These are phyloP conservation scores for Kuschelorhynchus macadamiae DNA, from an alignment of 2,888 invertebrate genomes.

Conservation along the genomic window DNA sequence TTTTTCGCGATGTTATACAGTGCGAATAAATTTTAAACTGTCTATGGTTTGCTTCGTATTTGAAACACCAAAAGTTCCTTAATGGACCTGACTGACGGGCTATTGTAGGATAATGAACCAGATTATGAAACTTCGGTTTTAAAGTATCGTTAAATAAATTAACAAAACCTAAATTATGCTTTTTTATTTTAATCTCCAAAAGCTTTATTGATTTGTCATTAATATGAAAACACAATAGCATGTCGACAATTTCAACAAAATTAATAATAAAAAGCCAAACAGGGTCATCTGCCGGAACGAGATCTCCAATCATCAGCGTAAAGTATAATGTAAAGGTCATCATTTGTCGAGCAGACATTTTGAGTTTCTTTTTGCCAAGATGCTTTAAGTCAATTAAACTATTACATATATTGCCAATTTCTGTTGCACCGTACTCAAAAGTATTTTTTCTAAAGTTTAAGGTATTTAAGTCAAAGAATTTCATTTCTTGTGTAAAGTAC, in stretches of 20 bases:
- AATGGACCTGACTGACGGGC: slow-evolving; percentile 36
- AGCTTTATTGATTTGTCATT: slow-evolving; percentile 21
- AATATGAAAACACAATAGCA: slow-evolving; percentile 45
- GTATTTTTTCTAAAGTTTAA: slow-evolving; percentile 53
- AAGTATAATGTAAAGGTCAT: slow-evolving; percentile 54
- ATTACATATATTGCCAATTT: slow-evolving; percentile 52
- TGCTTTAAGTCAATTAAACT: slow-evolving; percentile 45
- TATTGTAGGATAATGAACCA: slow-evolving; percentile 54
- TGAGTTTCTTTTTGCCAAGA: slow-evolving; percentile 40
- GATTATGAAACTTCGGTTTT: slow-evolving; percentile 56
- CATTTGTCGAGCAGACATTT: slow-evolving; percentile 57
- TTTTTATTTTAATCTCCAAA: slow-evolving; percentile 40
- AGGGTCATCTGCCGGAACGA: slow-evolving; percentile 52
- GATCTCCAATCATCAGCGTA: slow-evolving; percentile 55
- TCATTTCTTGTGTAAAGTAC: slow-evolving; percentile 42
- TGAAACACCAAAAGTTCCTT: slow-evolving; percentile 44
- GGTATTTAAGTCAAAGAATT: slow-evolving; percentile 40
- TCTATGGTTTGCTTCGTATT: slow-evolving; percentile 55
- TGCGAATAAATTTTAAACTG: slow-evolving; percentile 55
- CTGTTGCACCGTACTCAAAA: slow-evolving; percentile 54
- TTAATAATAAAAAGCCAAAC: slow-evolving; percentile 53
- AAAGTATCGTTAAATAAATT: slow-evolving; percentile 51
- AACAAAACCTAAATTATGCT: slow-evolving; percentile 46
- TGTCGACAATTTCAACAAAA: slow-evolving; percentile 54
- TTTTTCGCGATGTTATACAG: slow-evolving; percentile 55